Conservation (phyloP, 2,113 vertebrate species). For the Alouatta palliata region DNA sequence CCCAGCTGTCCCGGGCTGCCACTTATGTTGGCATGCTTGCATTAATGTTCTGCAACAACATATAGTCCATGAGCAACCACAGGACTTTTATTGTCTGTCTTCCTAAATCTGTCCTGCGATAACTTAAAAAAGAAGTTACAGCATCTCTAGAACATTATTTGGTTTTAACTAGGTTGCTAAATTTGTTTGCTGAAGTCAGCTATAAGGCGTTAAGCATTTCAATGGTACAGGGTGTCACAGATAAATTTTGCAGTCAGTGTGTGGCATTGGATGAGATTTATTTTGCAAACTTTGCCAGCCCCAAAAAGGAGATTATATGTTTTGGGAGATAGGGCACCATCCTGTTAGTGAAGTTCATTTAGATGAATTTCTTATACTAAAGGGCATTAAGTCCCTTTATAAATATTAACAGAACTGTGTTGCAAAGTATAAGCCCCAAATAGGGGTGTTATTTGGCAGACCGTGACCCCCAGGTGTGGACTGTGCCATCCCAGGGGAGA, state of each 20-base stretch:
- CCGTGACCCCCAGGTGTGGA: background rate
- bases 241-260: conserved; percentile 2
- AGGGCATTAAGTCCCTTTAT: background rate
- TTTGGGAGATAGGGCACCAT: background rate
- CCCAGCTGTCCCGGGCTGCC: background rate
- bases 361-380: background rate
- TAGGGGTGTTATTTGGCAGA: background rate
- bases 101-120: conserved; percentile 16
- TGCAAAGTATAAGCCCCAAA: background rate
- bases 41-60: accelerated
- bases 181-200: conserved; percentile 58
- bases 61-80: background rate
- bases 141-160: conserved; percentile 24
- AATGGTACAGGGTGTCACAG: background rate
- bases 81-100: background rate
- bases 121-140: background rate
- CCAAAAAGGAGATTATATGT: background rate
- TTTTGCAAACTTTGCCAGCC: conserved; percentile 51
- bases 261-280: conserved; percentile 33
- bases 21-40: accelerated
- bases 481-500: accelerated
- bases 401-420: conserved; percentile 12
- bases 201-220: background rate
- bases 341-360: background rate
- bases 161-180: conserved; percentile 48